These are phyloP conservation scores for Endotricha flammealis DNA, from an alignment of 2,888 invertebrate genomes.

Conservation along the genomic window DNA sequence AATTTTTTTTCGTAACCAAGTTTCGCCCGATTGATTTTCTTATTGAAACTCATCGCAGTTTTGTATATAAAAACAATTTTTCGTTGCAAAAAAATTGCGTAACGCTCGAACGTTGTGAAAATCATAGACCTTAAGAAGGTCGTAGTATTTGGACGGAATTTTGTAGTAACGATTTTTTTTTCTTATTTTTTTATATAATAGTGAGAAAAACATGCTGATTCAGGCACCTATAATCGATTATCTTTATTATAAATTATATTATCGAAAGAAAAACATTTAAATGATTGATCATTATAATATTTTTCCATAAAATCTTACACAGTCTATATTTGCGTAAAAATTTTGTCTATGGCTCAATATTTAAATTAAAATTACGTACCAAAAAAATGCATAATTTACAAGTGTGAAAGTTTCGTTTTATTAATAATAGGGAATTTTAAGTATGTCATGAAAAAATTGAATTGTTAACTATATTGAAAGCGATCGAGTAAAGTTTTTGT, in stretches of 20 bases:
- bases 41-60: conserved; percentile 10
- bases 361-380: neutral
- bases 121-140: neutral
- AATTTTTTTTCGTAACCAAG: conserved; percentile 24
- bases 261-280: no score
- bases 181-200: no score
- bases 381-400: neutral
- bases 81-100: conserved; percentile 3
- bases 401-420: conserved; percentile 8
- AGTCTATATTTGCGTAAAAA: neutral
- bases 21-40: conserved; percentile 11
- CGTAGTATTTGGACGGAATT: no score
- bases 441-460: conserved; percentile 8
- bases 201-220: no score
- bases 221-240: no score
- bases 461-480: conserved; percentile 9
- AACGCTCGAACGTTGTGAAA: neutral
- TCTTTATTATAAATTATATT: no score
- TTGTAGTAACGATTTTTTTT: no score
- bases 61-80: conserved; percentile 8
- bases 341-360: neutral
- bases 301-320: no score
- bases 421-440: conserved; percentile 3
- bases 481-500: conserved; percentile 7
- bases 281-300: no score